Base-by-base conservation (phyloP, 2,797 vertebrate genomes). In the Trematomus bernacchii region DNA sequence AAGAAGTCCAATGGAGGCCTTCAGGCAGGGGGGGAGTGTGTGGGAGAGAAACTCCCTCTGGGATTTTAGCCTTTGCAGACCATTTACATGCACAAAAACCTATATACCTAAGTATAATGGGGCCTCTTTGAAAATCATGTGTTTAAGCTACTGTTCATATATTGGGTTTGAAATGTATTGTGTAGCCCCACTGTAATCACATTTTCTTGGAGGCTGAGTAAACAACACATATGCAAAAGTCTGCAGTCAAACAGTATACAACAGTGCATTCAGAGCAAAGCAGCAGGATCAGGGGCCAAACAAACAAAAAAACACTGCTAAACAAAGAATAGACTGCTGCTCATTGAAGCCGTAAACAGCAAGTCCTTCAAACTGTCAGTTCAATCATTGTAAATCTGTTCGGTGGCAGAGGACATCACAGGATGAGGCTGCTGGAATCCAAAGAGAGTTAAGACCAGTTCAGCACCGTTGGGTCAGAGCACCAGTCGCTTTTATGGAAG, bases 221-320 rank as follows among this genome's bases (percentile, higher is more conserved):
- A 79, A 51, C 47, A 18, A 7, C 40, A 7, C 61, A 33, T 10
- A 57, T 18, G 50, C 13, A 27, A 43, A 2, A 65, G 62, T 40
- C 76, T 44, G 42, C 58, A 48, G 57, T 30, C 21, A 16, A 66
- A 64, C 68, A 0, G 18, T 40, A 48, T 47, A 46, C 64, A 74
- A 53, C 12, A 14, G 63, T 18, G 23, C 33, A 69, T 77, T 75
- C 44, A 73, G 33, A 66, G 18, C 46, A 58, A 69, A 72, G 14
- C 48, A 57, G 3, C 60, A 43, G 66, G 63, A 75, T 81, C 52
- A 74, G 37, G 13, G n/a, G 40, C 51, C 42, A 6, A 54, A n/a
- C 21, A 52, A 16, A 23, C 50, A 63, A 8, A 48, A 14, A 83
- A 72, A 53, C 62, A 48, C 23, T 4, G 48, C 47, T 51, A 15